phyloP scores from a whole-genome alignment of 2,888 invertebrate genomes.

The Caenorhabditis sulstoni region DNA sequence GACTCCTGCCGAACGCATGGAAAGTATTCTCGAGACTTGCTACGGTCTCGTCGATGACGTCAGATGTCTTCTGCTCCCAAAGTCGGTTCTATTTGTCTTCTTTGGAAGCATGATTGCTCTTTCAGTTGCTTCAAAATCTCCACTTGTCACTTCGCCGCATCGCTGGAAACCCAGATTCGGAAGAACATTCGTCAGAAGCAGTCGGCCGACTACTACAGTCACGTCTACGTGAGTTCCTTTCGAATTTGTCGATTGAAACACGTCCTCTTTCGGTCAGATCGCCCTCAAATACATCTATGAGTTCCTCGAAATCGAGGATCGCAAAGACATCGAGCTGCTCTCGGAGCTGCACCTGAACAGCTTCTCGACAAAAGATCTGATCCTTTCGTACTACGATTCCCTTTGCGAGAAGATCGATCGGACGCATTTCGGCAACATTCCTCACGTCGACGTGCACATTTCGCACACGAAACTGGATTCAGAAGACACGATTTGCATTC shows the following conservation, averaged over 20 bases:
- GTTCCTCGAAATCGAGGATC: slow-evolving; percentile 52
- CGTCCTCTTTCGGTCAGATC: slow-evolving; percentile 44
- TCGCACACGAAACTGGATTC: slow-evolving; percentile 27
- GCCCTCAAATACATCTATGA: slow-evolving; percentile 56
- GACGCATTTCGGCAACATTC: slow-evolving; percentile 30
- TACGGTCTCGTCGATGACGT: slow-evolving; percentile 58
- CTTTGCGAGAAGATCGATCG: slow-evolving; percentile 59
- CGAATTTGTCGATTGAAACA: too few relatives aligned
- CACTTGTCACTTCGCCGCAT: slow-evolving; percentile 30
- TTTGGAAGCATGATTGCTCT: neutral
- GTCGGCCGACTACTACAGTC: slow-evolving; percentile 63
- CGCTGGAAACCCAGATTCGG: slow-evolving; percentile 50
- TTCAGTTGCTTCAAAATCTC: slow-evolving; percentile 60
- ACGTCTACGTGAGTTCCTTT: slow-evolving; percentile 65
- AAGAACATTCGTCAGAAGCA: slow-evolving; percentile 52
- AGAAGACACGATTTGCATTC: slow-evolving; percentile 32
- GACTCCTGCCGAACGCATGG: slow-evolving; percentile 49
- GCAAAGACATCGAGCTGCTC: slow-evolving; percentile 48
- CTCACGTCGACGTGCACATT: slow-evolving; percentile 53
- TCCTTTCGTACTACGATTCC: slow-evolving; percentile 62
- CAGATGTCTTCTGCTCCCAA: slow-evolving; percentile 58
- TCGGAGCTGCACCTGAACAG: slow-evolving; percentile 57
- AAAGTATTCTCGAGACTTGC: slow-evolving; percentile 57
- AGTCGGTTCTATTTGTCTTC: slow-evolving; percentile 5
- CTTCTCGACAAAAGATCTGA: slow-evolving; percentile 65